Base-by-base conservation (phyloP, 2,113 vertebrate genomes). In the Rattus norvegicus region DNA sequence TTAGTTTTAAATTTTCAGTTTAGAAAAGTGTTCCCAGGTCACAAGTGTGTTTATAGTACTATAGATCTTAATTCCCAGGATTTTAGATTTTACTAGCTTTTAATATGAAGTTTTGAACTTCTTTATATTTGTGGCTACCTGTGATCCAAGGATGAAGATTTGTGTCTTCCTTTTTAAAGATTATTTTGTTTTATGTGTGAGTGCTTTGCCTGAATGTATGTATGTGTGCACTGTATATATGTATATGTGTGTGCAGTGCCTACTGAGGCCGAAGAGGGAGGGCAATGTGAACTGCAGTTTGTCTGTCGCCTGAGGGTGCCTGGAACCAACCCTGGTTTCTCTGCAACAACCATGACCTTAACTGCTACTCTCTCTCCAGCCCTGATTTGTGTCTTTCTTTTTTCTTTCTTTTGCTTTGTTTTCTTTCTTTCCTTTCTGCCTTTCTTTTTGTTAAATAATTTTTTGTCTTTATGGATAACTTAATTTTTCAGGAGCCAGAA, bases 71-170 rank as follows among this genome's bases (percentile, higher is more conserved):
- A 56, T 81, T 70, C n/a, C 61, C 52, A 56, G 47, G 59, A 63
- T 86, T 92, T 88, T 80, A 79, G 67, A 12, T 86, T 88, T n/a
- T 43, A 67, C 49, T 92, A 81, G 28, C 52, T 87, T 90, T 90
- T 91, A 79, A 28, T 47, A 54, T 56, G 83, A 88, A 79, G 30
- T 85, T 75, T 11, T 90, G 61, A 69, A 33, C 6, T 70, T 88
- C 20, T 30, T 90, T 88, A 88, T 36, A 39, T 84, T 86, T 94
- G 52, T 95, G 89, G 13, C 59, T 47, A 59, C 65, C 54, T 92
- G 16, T 59, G 56, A 67, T 90, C 39, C 2, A 28, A 79, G 81
- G 39, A 43, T 90, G 39, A 88, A 56, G 70, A 30, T 77, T 70
- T 77, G 6, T 94, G 5, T 39, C 26, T 65, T 47, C 52, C 30